phyloP scores from a whole-genome alignment of 2,888 invertebrate genomes.

The Nasonovia ribisnigri region DNA sequence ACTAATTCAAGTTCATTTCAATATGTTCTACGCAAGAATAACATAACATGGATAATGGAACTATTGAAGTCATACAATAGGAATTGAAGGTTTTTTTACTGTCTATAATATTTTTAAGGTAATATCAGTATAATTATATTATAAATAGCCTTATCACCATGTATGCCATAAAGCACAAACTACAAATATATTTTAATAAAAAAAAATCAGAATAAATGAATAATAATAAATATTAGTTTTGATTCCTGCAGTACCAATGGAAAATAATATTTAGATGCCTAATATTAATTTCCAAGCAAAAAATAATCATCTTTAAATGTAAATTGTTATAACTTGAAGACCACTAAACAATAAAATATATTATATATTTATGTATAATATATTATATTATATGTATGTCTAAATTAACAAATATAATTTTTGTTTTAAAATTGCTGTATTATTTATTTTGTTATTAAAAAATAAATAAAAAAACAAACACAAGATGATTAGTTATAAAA shows the following conservation, averaged over 20 bases:
- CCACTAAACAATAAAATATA: not conserved
- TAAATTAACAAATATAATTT: not conserved
- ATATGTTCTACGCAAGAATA: not conserved
- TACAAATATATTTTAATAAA: not conserved
- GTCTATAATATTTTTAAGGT: not conserved
- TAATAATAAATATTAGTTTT: not conserved
- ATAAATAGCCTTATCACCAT: not conserved
- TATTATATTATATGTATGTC: not conserved
- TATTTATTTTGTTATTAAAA: constrained; percentile 24
- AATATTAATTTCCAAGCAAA: not conserved
- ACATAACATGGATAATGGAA: not conserved
- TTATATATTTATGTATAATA: not conserved
- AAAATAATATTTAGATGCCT: not conserved
- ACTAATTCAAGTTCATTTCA: not conserved
- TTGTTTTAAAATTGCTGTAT: not conserved
- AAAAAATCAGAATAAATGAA: not conserved
- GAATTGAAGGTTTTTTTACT: not conserved
- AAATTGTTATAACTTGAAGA: not conserved
- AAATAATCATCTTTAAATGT: not conserved
- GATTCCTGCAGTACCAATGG: not conserved
- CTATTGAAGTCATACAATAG: not conserved
- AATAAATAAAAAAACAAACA: constrained; percentile 3
- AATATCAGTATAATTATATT: not conserved
- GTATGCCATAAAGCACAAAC: not conserved
- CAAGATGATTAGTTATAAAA: constrained; percentile 24